Conservation (phyloP, 2,888 invertebrate species). For the Chloroclysta siterata region DNA sequence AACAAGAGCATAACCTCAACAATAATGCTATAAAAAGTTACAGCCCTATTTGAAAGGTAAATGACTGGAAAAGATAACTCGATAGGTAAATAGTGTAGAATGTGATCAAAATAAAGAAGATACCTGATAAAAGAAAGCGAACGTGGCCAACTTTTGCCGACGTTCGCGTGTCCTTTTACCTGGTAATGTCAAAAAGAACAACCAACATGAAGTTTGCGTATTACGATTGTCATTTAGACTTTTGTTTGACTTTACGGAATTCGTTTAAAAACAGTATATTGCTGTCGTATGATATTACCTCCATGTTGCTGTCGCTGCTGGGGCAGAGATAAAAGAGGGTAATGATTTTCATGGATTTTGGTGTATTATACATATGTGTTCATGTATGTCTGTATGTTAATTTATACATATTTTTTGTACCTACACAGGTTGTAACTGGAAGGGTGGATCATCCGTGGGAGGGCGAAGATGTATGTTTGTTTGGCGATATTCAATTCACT, state of each 20-base stretch:
- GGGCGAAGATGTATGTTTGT: no score
- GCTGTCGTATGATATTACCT: no score
- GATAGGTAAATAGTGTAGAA: conserved; percentile 23
- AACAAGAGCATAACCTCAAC: conserved; percentile 73
- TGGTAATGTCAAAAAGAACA: conserved; percentile 76
- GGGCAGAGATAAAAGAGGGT: no score
- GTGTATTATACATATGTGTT: no score
- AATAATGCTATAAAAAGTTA: conserved; percentile 40
- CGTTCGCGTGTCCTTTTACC: conserved; percentile 81
- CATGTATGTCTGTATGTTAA: no score
- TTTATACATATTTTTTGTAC: no score
- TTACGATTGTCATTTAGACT: conserved; percentile 2
- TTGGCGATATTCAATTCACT: no score
- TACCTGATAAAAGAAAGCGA: conserved; percentile 77
- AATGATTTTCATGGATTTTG: no score
- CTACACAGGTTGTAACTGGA: no score
- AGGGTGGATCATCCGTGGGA: no score
- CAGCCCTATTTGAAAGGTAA: conserved; percentile 30
- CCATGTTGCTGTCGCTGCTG: no score
- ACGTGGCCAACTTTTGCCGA: conserved; percentile 76
- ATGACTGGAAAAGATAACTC: conserved; percentile 28
- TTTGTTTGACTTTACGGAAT: conserved; percentile 13
- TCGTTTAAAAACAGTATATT: conserved; percentile 35
- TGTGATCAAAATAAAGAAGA: conserved; percentile 38
- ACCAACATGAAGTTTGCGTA: conserved; percentile 48